These are phyloP conservation scores for Rhopalosiphum maidis DNA, from an alignment of 1,140 invertebrate species.

Conservation along the genomic window DNA sequence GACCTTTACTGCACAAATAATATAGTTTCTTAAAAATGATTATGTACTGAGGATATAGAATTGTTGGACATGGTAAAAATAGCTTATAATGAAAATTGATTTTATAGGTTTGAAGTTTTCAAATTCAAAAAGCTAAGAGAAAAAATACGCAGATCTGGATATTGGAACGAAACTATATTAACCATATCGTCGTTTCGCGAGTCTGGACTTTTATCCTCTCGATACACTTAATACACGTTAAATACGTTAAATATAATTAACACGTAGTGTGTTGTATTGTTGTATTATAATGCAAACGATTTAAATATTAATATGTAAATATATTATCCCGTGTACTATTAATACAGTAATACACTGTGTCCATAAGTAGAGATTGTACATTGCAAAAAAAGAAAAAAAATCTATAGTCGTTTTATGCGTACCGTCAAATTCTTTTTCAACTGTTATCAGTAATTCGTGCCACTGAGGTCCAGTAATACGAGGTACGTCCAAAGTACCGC, in stretches of 20 bases:
- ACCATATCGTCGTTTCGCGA: background rate
- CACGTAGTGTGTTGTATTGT: no score
- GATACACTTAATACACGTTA: no score
- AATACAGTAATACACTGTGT: background rate
- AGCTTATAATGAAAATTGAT: background rate
- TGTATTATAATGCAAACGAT: background rate
- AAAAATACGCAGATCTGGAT: no score
- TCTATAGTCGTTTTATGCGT: constrained; percentile 9
- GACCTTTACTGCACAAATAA: background rate
- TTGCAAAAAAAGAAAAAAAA: no score
- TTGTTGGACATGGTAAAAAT: background rate
- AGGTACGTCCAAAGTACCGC: constrained; percentile 74
- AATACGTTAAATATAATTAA: no score
- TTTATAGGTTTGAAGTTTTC: background rate
- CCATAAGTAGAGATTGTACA: background rate
- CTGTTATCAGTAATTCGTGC: constrained; percentile 73
- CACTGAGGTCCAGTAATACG: constrained; percentile 73
- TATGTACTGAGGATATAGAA: background rate
- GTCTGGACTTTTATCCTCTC: background rate
- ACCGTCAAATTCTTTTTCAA: constrained; percentile 78
- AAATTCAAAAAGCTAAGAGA: background rate
- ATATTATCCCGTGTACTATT: background rate
- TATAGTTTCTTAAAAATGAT: background rate
- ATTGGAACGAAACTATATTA: no score
- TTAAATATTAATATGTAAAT: background rate